phyloP scores from a whole-genome alignment of 2,113 vertebrate genomes.

The Plotosus lineatus region DNA sequence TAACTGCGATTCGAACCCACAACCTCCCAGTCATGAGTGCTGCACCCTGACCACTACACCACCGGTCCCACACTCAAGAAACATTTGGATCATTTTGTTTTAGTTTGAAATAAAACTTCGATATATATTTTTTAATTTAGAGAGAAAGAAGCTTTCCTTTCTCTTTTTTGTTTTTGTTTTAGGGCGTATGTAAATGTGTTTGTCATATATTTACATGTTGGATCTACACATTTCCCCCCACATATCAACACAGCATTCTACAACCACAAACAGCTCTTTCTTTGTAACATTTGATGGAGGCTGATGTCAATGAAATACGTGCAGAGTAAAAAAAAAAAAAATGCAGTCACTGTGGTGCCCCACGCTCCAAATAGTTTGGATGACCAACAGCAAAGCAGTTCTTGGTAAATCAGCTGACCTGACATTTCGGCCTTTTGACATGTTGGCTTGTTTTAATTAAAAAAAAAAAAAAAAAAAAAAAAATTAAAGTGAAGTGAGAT shows the following conservation, averaged over 20 bases:
- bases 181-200: not conserved
- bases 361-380: not conserved
- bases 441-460: not conserved
- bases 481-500: not conserved
- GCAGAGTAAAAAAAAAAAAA: not conserved
- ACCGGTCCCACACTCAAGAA: no score
- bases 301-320: not conserved
- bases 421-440: not conserved
- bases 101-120: no score
- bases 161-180: not conserved
- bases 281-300: not conserved
- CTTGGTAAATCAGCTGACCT: not conserved
- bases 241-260: not conserved
- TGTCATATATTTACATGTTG: not conserved
- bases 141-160: not conserved
- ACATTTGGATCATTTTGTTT: no score
- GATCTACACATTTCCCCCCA: not conserved
- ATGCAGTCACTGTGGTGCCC: not conserved
- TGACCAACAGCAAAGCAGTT: not conserved
- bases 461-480: no score
- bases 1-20: no score
- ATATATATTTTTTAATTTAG: not conserved
- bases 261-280: not conserved
- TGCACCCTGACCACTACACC: no score
- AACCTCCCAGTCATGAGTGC: no score